Evolutionary conservation across 2,113 vertebrate species (phyloP).

Genomic region (Herpetotheres cachinnans): DNA sequence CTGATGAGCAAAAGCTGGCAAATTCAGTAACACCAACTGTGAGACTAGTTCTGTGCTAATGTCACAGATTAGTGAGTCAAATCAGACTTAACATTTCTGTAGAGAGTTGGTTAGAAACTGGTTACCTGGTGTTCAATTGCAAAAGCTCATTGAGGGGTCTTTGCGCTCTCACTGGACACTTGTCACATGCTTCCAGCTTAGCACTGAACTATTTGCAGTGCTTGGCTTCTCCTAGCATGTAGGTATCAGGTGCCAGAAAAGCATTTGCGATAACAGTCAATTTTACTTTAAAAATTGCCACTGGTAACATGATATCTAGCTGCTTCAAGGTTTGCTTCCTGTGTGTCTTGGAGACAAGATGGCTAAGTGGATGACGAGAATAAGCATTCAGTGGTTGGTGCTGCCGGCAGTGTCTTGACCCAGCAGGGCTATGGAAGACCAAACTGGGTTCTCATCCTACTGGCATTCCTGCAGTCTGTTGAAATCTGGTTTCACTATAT

Average conservation of each 20-base stretch:
- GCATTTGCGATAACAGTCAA: background rate
- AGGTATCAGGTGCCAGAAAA: background rate
- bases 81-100: background rate
- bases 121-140: background rate
- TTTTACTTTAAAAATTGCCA: background rate
- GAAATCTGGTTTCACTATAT: background rate
- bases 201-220: background rate
- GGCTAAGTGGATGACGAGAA: background rate
- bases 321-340: background rate
- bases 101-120: background rate
- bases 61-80: background rate
- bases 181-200: background rate
- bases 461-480: background rate
- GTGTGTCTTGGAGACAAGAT: background rate
- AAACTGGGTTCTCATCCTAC: background rate
- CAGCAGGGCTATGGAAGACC: background rate
- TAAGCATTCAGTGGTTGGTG: background rate
- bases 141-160: background rate
- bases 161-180: background rate
- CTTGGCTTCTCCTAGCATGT: background rate
- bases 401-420: background rate
- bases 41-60: slow-evolving; percentile 5
- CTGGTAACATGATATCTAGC: background rate
- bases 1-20: background rate
- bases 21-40: background rate